Evolutionary conservation across 2,797 vertebrate species (phyloP), one percentile per base, ranked within the genome.

Genomic region (Acridotheres tristis): DNA sequence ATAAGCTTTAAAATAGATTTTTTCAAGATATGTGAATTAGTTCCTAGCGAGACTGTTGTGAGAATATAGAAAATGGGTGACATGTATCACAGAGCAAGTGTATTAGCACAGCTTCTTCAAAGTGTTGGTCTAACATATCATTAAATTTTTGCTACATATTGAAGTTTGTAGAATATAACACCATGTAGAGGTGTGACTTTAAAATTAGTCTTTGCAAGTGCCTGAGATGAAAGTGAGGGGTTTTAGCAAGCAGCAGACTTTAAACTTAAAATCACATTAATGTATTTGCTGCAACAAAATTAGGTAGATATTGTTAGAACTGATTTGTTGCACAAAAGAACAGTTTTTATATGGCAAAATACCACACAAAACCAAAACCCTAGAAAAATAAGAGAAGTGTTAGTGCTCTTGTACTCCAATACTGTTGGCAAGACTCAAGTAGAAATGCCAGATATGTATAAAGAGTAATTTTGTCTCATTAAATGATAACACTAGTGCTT

Each of bases 401-500:
- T 67, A 5, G 2, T 40, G 21, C 69, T 75, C 42, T 40, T 53
- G 53, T 47, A 75, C 27, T 89, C 81, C 32, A 66, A 86, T 81
- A n/a, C 55, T 72, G 80, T 80, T 77, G 75, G 69, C 30, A 80
- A 96, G 83, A 73, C 43, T 58, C 75, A 79, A 50, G 97, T 94
- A 97, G 97, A 97, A 97, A 98, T 92, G 97, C 97, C 95, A 96
- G 94, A 97, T 96, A 94, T 94, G 97, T 98, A 97, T 96, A 96
- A 96, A 97, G 97, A 98, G 97, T 98, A 98, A 98, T 99, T 99
- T 98, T 97, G 97, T 97, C 98, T 99, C 98, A 98, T 99, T 99
- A 99, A 96, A 97, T 97, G 97, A 97, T 98, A 97, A 96, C 96
- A 96, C 91, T 96, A 88, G 96, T 95, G 97, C 97, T 98, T 98